Conservation (phyloP, 2,113 vertebrate species). For the Chaetura pelagica region DNA sequence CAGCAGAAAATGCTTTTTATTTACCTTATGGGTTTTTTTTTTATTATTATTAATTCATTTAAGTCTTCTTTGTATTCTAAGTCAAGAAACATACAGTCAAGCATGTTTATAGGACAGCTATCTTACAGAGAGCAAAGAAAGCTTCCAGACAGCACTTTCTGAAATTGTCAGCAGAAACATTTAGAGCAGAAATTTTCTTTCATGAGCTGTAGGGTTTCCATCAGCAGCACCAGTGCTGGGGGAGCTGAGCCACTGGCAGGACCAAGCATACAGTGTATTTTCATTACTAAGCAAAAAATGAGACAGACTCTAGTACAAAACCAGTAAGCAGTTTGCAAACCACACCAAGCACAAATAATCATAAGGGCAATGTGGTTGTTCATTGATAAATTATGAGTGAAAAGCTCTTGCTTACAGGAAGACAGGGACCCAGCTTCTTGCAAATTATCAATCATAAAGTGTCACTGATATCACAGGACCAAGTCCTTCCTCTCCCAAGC, state of each 20-base stretch:
- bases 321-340: background rate
- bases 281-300: background rate
- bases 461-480: background rate
- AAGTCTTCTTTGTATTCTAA: background rate
- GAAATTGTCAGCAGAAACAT: background rate
- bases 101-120: background rate
- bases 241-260: rapidly evolving
- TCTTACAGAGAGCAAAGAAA: background rate
- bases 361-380: background rate
- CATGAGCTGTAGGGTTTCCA: background rate
- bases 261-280: background rate
- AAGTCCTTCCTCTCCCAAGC: background rate
- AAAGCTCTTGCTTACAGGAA: background rate
- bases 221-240: background rate
- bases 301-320: background rate
- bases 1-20: background rate
- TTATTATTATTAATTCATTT: background rate
- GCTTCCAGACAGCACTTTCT: background rate
- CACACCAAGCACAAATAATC: background rate
- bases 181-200: background rate
- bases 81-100: background rate
- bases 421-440: background rate
- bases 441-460: background rate
- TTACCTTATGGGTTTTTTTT: rapidly evolving
- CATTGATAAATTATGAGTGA: background rate